Base-by-base conservation (phyloP, 2,113 vertebrate genomes). In the Eubucco bourcierii region DNA sequence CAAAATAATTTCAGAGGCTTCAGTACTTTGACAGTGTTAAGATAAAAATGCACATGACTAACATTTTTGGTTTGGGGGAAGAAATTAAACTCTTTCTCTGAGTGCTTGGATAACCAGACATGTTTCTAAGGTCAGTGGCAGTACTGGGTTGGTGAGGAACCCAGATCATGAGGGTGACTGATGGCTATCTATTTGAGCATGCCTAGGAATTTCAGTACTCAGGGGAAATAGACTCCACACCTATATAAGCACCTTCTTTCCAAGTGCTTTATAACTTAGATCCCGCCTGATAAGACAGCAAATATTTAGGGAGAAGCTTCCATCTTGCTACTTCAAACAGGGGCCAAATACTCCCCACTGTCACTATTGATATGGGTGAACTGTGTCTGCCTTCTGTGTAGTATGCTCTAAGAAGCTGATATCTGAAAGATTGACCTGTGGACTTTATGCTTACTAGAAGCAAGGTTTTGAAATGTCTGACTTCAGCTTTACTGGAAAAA, bases 161-260 rank as follows among this genome's bases (percentile, higher is more conserved):
- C 20, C 46, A 47, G 33, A 28, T 33, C 4, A 67, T 15, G 44
- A 15, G 37, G 27, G 8, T 37, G 19, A 86, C 23, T 80, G 41
- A 4, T 7, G 33, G 53, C 34, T 50, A 29, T 71, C 4, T 6
- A 77, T 31, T 1, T 0, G 7, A 61, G 23, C 3, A 1, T 55
- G 61, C 28, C 29, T 50, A 47, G 33, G 25, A 77, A 72, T 80
- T 73, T 41, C 34, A 53, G 11, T 66, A 72, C 28, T 25, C 7
- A 34, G 6, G 8, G 37, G n/a, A 77, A 90, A 76, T 15, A 74
- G 2, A 50, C 2, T 0, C 9, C 15, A 70, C 23, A 31, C 2
- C 4, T 73, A 21, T 64, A 59, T 39, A 50, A 17, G 27, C 8
- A 41, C 3, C 9, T 70, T 33, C 10, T 65, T 78, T 87, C 9